A percentile compares a stretch with the other conserved stretches of the same genome.
These are phyloP conservation scores for Agraylea sexmaculata DNA, from an alignment of 1,140 invertebrate genomes.

Conservation along the genomic window DNA sequence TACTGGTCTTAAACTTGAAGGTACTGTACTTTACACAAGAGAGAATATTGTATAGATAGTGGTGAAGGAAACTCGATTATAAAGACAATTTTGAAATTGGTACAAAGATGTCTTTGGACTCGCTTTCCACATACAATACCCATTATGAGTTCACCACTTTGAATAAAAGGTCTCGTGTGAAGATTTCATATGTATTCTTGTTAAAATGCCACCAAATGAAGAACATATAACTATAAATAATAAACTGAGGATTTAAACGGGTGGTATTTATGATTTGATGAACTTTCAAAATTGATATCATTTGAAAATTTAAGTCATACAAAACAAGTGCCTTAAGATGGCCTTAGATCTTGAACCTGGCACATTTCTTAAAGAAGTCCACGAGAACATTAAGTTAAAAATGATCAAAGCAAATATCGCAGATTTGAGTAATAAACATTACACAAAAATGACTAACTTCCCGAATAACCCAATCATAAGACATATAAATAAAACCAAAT, in stretches of 20 bases:
- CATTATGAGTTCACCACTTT: constrained; percentile 2
- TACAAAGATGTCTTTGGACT: constrained; percentile 5
- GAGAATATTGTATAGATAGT: too few species aligned
- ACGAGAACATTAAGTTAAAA: too few species aligned
- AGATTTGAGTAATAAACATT: too few species aligned
- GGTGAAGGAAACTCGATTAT: constrained; percentile 16
- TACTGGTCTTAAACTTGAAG: background rate
- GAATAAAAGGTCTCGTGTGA: constrained; percentile 1
- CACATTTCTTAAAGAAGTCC: too few species aligned
- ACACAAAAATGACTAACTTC: too few species aligned
- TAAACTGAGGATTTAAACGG: background rate
- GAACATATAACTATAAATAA: background rate
- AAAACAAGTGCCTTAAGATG: too few species aligned
- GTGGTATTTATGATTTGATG: background rate
- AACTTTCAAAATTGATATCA: constrained; percentile 1
- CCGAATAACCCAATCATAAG: too few species aligned
- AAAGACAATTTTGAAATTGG: constrained; percentile 19
- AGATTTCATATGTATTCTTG: background rate
- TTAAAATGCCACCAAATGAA: background rate
- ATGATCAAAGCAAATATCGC: too few species aligned
- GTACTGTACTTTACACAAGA: background rate
- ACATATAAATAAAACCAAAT: too few species aligned
- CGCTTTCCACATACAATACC: background rate
- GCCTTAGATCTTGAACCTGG: too few species aligned
- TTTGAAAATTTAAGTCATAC: too few species aligned